These are phyloP conservation scores for Camelus bactrianus DNA, from an alignment of 2,113 vertebrate genomes.

Conservation along the genomic window DNA sequence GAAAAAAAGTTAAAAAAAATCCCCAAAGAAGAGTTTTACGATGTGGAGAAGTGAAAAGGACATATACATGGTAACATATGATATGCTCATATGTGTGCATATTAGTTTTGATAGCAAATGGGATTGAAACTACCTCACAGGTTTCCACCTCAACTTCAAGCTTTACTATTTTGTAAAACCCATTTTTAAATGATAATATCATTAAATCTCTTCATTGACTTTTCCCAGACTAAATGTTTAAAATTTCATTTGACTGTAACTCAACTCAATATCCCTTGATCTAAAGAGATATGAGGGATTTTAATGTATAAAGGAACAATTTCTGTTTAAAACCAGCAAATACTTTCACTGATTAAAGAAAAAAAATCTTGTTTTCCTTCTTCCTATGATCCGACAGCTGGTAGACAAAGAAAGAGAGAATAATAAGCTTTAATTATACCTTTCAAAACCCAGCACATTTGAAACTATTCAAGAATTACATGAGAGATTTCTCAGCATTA, in stretches of 20 bases:
- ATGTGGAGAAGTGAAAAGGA: neutral
- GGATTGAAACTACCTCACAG: neutral
- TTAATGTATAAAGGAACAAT: constrained; percentile 9
- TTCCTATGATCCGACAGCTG: constrained; percentile 82
- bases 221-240: constrained; percentile 62
- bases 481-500: constrained; percentile 84
- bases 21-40: neutral
- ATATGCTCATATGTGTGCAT: neutral
- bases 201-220: constrained; percentile 10
- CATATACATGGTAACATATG: neutral
- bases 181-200: neutral
- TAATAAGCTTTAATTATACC: constrained; percentile 89
- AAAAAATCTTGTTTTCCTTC: constrained; percentile 83
- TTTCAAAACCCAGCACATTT: constrained; percentile 86
- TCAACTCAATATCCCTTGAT: constrained; percentile 63
- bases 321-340: constrained; percentile 80
- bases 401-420: constrained; percentile 85
- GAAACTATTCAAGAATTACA: constrained; percentile 86
- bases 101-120: neutral
- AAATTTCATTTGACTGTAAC: constrained; percentile 59
- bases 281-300: constrained; percentile 69
- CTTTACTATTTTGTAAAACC: neutral
- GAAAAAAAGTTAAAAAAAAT: neutral
- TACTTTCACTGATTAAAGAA: constrained; percentile 70
- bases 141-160: neutral